These are phyloP conservation scores for Paedocypris micromegethes DNA, from an alignment of 2,797 vertebrate species.

Conservation along the genomic window DNA sequence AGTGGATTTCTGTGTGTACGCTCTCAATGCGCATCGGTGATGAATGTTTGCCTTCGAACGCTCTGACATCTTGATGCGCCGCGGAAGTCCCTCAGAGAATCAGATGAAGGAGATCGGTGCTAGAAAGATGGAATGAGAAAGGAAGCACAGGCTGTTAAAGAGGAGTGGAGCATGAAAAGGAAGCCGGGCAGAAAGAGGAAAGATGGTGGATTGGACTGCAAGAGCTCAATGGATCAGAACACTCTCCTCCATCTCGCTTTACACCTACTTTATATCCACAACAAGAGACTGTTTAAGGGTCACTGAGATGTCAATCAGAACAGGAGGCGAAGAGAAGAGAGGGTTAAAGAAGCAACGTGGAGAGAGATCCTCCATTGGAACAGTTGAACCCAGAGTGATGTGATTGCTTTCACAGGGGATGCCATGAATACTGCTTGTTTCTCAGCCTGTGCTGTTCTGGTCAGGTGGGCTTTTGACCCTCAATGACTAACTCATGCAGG, in stretches of 20 bases:
- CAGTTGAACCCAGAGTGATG: conserved; percentile 28
- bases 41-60: conserved; percentile 36
- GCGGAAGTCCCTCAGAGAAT: conserved; percentile 31
- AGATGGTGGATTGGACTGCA: conserved; percentile 15
- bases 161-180: conserved; percentile 32
- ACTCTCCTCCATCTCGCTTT: conserved; percentile 21
- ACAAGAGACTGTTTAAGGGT: conserved; percentile 33
- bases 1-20: conserved; percentile 37
- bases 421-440: conserved; percentile 32
- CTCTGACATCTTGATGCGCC: conserved; percentile 38
- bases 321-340: conserved; percentile 6
- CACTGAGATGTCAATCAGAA: conserved; percentile 33
- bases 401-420: conserved; percentile 17
- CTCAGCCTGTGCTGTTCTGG: conserved; percentile 36
- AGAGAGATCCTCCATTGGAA: conserved; percentile 12
- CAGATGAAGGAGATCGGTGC: conserved; percentile 17
- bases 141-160: conserved; percentile 19
- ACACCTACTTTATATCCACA: conserved; percentile 23
- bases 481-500: conserved; percentile 35
- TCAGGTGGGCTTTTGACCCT: conserved; percentile 39
- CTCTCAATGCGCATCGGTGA: conserved; percentile 25
- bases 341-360: not conserved
- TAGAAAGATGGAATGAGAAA: conserved; percentile 8
- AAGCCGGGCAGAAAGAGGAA: conserved; percentile 34
- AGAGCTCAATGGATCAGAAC: conserved; percentile 24